phyloP scores from a whole-genome alignment of 37 sponge, comb jelly and placozoan genomes.

The Cliona cf. orientalis region DNA sequence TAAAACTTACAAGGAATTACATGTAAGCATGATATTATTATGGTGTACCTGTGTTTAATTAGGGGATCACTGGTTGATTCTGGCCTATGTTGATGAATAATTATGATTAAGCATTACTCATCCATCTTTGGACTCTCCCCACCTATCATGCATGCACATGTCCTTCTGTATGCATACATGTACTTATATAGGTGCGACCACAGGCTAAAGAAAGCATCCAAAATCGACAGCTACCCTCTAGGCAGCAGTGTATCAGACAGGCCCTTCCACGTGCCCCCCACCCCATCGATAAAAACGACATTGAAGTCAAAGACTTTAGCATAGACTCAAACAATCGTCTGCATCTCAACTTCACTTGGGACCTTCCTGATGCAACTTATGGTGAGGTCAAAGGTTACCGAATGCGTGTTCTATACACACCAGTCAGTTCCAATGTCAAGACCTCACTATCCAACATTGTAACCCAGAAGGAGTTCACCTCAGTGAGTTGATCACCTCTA shows the following conservation, averaged over 20 bases:
- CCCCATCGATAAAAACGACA: neutral
- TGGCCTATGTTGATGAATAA: too few species aligned
- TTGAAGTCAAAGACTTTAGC: neutral
- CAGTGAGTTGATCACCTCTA: too few species aligned
- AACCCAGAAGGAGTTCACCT: too few species aligned
- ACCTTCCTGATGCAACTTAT: neutral
- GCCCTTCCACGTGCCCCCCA: neutral
- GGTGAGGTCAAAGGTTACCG: neutral
- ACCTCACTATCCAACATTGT: too few species aligned
- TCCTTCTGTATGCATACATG: too few species aligned
- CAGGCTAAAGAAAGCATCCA: neutral
- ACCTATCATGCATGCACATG: too few species aligned
- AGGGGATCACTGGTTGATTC: too few species aligned
- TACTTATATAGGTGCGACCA: neutral
- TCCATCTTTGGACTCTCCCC: too few species aligned
- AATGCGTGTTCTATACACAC: neutral
- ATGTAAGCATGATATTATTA: too few species aligned
- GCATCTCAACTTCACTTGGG: neutral
- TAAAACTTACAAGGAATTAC: too few species aligned
- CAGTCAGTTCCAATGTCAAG: neutral
- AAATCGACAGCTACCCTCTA: neutral
- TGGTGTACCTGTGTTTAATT: too few species aligned
- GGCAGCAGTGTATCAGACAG: neutral
- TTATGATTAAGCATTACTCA: too few species aligned
- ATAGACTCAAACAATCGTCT: neutral